These are phyloP conservation scores for Monodelphis domestica DNA, from an alignment of 2,797 vertebrate species.

Conservation along the genomic window DNA sequence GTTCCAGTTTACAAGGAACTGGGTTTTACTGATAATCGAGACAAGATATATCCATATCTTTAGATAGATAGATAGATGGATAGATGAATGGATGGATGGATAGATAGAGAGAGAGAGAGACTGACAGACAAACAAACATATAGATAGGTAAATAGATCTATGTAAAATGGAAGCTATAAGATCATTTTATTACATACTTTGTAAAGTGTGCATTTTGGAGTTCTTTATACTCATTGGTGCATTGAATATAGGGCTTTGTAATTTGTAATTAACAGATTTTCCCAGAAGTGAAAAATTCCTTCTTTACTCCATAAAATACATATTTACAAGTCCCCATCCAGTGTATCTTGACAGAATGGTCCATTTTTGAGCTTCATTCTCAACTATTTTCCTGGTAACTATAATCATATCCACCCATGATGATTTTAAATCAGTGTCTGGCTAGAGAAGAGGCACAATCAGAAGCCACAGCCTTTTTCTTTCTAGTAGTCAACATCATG, in stretches of 20 bases:
- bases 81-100: too few species aligned
- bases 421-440: neutral
- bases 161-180: neutral
- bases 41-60: neutral
- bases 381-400: neutral
- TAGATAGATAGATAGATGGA: too few species aligned
- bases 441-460: neutral
- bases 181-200: neutral
- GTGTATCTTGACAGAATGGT: neutral
- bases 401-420: neutral
- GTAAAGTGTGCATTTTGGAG: neutral
- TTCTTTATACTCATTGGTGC: neutral
- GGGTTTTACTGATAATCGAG: neutral
- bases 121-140: too few species aligned
- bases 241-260: neutral
- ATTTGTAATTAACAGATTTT: neutral
- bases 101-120: too few species aligned
- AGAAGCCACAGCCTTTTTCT: neutral
- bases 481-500: neutral
- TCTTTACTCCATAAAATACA: neutral
- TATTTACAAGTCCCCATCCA: neutral
- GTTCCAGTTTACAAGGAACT: neutral
- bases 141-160: too few species aligned
- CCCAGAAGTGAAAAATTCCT: neutral
- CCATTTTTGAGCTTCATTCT: neutral